Base-by-base conservation (phyloP, 2,888 invertebrate species). In the Litoditis marina region DNA sequence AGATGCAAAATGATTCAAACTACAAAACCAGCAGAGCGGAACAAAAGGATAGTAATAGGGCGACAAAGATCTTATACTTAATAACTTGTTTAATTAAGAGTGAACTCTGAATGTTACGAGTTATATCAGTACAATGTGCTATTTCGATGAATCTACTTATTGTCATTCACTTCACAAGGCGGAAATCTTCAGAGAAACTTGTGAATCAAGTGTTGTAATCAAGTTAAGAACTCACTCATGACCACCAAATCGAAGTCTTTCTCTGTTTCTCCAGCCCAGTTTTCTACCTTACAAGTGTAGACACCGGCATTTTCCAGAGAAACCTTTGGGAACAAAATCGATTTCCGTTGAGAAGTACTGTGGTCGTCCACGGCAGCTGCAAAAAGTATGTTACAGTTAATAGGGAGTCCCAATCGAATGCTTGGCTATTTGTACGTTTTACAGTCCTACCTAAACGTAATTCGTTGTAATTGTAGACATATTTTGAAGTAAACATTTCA, bases 251-350 rank as follows among this genome's bases (percentile, higher is more conserved):
- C 83, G 63, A 88, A 87, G 51, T 85, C 84, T 68, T 86, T 86
- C 27, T 84, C 82, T 16, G 78, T 83, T 27, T 84, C 85, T 2
- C 88, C 88, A 73, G 86, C 87, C 66, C 85, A 82, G 76, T 88
- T 89, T 57, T 80, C 83, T 2, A 87, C 88, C 16, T 84, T 76
- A 76, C 89, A 89, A 2, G 84, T 86, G 78, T 88, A 89, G 27
- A 86, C 84, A 0, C 88, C 88, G 51, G 87, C 86, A 56, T 80
- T 62, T 7, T 74, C 71, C 11, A 72, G 69, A 22, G 65, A 59
- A 4, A 81, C 73, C 8, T 74, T 68, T 27, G 71, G 65, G 66
- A 81, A 81, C 25, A 81, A 61, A 1, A 72, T 77, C 8, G 79
- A 70, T 31, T 77, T 68, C 61, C 71, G 76, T 16, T 58, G 67